These are phyloP conservation scores for Odontesthes bonariensis DNA, from an alignment of 2,113 vertebrate species.

Conservation along the genomic window DNA sequence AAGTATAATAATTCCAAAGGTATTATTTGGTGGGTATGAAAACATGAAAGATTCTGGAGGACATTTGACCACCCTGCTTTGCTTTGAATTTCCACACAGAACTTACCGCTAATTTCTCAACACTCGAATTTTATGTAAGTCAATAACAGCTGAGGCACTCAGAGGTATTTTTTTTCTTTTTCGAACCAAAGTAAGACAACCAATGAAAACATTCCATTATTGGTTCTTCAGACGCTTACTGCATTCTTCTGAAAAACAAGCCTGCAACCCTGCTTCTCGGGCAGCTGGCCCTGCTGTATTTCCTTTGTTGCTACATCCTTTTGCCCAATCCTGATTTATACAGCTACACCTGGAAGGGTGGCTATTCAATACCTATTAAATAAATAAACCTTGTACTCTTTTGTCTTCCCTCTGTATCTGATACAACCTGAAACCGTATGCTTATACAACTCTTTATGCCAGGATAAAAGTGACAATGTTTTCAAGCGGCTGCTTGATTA, in stretches of 20 bases:
- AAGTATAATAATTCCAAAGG: slow-evolving; percentile 5
- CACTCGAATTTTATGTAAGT: slow-evolving; percentile 4
- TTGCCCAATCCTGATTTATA: not conserved
- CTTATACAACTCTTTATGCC: slow-evolving; percentile 33
- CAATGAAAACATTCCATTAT: slow-evolving; percentile 18
- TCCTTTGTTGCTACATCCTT: not conserved
- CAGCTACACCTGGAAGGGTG: slow-evolving; percentile 7
- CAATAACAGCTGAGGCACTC: not conserved
- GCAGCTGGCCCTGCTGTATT: not conserved
- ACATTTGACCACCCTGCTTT: slow-evolving; percentile 17
- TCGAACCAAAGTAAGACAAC: slow-evolving; percentile 5
- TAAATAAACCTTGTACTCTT: not conserved
- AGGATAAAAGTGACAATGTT: slow-evolving; percentile 60
- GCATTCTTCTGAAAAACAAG: slow-evolving; percentile 24
- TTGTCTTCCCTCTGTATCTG: slow-evolving; percentile 24
- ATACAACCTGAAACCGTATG: slow-evolving; percentile 34
- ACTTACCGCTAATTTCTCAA: not conserved
- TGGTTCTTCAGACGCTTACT: slow-evolving; percentile 21
- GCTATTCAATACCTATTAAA: not conserved
- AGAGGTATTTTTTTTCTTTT: not conserved
- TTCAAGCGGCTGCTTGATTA: slow-evolving; percentile 76
- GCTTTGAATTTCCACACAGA: not conserved
- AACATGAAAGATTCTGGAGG: not conserved
- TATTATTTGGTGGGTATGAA: slow-evolving; percentile 9
- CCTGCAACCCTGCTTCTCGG: slow-evolving; percentile 18